Evolutionary conservation across 2,888 invertebrate species (phyloP), one percentile per base, ranked within the genome.

Genomic region (Phytoseiulus persimilis): DNA sequence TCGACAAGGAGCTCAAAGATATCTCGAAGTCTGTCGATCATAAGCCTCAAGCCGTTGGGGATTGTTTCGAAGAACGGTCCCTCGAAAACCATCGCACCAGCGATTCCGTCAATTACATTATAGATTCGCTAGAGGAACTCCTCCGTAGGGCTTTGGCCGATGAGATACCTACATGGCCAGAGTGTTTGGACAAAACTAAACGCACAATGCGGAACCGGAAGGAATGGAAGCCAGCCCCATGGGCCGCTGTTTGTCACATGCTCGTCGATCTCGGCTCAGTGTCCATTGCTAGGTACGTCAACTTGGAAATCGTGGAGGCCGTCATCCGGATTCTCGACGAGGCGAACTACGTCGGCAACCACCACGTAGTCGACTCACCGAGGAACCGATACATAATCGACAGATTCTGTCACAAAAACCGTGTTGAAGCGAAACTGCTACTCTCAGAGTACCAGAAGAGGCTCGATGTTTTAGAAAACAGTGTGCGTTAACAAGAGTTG

Each of bases 351-450:
- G 87, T 33, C 1, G 32, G 84, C 31, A 11, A 32, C 32, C 84
- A 84, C 9, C 33, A 84, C 31, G 2, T 32, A 1, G 84, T 84
- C 33, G 84, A 84, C 31, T 84, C 84, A 31, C 32, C 84, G 0
- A 84, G 84, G 31, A 84, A 84, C 84, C 84, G 84, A 84, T 84
- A 84, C 33, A 84, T 84, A 3, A 23, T 84, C 33, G 84, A 84
- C 32, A 32, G 9, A 32, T 84, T 84, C 33, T 32, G 32, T 31
- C 32, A 31, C 31, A 31, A 33, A 1, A 33, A 84, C 31, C 32
- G 31, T 2, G 6, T 83, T 11, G 84, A 84, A 31, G 28, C 84
- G 9, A 84, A 84, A 31, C 14, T 11, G 32, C 31, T 84, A 31
- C 84, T 84, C 14, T 32, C 32, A 2, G 84, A n/a, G 18, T 84